Conservation (phyloP, 2,113 vertebrate genomes). For the Anarhynchus alexandrinus region DNA sequence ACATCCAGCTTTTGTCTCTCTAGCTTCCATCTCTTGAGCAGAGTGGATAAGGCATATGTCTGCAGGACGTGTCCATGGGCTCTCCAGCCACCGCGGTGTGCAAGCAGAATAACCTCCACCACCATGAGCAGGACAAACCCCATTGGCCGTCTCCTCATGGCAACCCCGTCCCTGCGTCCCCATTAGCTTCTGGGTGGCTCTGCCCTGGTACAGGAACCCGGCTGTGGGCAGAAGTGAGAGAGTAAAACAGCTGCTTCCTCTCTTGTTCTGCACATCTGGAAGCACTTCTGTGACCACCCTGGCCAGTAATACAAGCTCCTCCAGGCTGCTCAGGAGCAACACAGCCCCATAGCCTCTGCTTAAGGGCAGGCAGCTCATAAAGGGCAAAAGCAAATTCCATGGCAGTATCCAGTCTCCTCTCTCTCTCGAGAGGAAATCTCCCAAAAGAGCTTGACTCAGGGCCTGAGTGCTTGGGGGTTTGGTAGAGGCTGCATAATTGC, state of each 20-base stretch:
- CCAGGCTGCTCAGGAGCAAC: not conserved
- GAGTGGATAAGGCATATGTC: not conserved
- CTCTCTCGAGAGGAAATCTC: not conserved
- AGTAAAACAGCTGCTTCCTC: not conserved
- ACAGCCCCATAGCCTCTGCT: not conserved
- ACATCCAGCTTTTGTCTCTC: not conserved
- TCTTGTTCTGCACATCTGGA: not conserved
- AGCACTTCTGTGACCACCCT: not conserved
- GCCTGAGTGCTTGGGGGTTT: not conserved
- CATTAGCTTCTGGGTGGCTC: not conserved
- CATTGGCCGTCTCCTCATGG: not conserved
- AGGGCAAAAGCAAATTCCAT: not conserved
- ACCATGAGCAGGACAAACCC: not conserved
- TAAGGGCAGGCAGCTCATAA: not conserved
- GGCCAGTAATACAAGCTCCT: not conserved
- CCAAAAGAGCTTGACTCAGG: not conserved
- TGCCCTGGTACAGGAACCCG: not conserved
- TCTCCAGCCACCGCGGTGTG: not conserved
- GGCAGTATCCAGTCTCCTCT: not conserved
- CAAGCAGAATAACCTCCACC: not conserved
- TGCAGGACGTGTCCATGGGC: not conserved
- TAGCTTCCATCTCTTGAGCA: not conserved
- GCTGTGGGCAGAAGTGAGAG: not conserved
- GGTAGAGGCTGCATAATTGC: not conserved
- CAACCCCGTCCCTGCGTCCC: not conserved